Conservation (phyloP, 2,113 vertebrate species). For the Apteryx mantelli region DNA sequence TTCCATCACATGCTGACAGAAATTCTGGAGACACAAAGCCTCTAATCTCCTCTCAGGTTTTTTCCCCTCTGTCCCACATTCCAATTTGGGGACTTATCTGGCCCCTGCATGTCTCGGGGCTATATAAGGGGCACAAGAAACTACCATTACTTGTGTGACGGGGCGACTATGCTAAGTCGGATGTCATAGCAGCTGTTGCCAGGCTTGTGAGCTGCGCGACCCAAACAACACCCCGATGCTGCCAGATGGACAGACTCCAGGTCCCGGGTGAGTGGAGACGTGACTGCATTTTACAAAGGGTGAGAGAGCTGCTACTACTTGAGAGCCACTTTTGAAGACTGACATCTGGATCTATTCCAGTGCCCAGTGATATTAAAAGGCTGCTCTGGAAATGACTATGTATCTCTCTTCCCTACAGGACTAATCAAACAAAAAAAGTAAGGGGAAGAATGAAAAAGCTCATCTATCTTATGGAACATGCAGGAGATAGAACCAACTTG, state of each 20-base stretch:
- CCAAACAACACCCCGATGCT: background rate
- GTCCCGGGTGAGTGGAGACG: fast-evolving
- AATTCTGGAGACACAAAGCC: background rate
- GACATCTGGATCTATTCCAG: background rate
- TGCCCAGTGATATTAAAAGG: background rate
- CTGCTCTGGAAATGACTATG: background rate
- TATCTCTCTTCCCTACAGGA: background rate
- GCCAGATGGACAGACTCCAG: background rate
- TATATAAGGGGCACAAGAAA: background rate
- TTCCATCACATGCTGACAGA: background rate
- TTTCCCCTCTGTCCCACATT: background rate
- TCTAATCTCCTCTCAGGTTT: background rate
- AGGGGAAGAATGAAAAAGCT: background rate
- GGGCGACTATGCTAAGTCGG: background rate
- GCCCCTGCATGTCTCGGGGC: background rate
- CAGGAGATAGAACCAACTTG: background rate
- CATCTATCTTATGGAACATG: background rate
- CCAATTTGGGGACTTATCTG: fast-evolving
- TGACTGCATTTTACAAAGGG: background rate
- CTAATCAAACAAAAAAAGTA: background rate
- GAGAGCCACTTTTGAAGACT: background rate
- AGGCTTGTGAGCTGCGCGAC: background rate
- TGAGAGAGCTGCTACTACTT: background rate
- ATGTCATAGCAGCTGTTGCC: background rate
- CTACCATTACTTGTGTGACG: too few species aligned